These are phyloP conservation scores for Coregonus ussuriensis DNA, from an alignment of 2,797 vertebrate genomes.

Conservation along the genomic window DNA sequence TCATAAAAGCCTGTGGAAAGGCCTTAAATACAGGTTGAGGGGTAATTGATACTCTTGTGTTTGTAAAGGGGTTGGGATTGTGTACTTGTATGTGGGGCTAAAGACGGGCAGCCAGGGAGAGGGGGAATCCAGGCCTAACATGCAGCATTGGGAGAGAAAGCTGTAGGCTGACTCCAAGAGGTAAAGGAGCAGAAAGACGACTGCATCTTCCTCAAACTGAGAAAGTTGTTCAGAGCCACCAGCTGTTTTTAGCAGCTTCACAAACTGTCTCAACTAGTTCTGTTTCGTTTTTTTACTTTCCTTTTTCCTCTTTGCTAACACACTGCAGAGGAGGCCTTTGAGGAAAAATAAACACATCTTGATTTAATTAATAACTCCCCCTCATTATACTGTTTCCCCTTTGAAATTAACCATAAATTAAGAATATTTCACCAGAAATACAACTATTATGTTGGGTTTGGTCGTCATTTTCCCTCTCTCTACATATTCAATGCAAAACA, in stretches of 20 bases:
- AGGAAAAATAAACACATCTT: conserved; percentile 46
- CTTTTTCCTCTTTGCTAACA: conserved; percentile 24
- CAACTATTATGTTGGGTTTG: conserved; percentile 22
- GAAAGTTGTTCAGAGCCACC: conserved; percentile 19
- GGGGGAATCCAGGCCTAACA: conserved; percentile 42
- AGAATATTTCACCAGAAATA: conserved; percentile 39
- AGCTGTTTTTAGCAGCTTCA: conserved; percentile 3
- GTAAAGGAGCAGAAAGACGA: conserved; percentile 23
- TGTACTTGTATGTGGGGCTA: conserved; percentile 34
- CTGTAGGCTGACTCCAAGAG: conserved; percentile 26
- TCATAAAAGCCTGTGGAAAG: conserved; percentile 57
- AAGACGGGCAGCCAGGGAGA: conserved; percentile 8
- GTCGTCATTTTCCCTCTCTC: conserved; percentile 15
- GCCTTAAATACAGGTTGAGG: conserved; percentile 55
- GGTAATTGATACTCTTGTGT: conserved; percentile 71
- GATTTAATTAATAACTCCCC: conserved; percentile 50
- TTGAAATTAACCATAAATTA: conserved; percentile 52
- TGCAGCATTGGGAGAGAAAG: conserved; percentile 27
- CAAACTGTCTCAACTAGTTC: conserved; percentile 9
- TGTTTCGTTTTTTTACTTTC: conserved; percentile 1
- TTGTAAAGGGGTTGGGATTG: conserved; percentile 57
- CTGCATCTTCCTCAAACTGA: conserved; percentile 5
- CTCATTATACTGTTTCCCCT: conserved; percentile 27
- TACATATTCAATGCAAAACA: conserved; percentile 36
- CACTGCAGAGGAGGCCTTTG: conserved; percentile 26